These are phyloP conservation scores for Squalus acanthias DNA, from an alignment of 2,797 vertebrate species.

Conservation along the genomic window DNA sequence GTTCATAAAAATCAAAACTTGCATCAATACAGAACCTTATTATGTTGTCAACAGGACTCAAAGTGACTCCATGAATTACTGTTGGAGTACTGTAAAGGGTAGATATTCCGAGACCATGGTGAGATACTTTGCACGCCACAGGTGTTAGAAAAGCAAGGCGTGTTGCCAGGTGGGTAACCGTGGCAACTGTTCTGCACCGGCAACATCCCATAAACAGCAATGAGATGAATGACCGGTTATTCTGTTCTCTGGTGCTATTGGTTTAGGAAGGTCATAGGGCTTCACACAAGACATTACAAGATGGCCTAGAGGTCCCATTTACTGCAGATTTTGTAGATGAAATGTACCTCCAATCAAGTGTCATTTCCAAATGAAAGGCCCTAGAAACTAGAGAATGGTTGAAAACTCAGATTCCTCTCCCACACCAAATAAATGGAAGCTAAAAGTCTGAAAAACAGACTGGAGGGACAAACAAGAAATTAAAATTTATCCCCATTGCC, in stretches of 20 bases:
- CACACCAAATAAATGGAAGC: background rate
- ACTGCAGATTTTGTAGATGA: background rate
- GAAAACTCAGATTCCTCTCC: background rate
- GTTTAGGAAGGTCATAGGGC: background rate
- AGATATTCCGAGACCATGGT: background rate
- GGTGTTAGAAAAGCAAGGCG: background rate
- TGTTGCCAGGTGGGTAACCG: background rate
- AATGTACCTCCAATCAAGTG: background rate
- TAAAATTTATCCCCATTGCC: background rate
- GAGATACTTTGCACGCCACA: background rate
- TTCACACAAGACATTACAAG: background rate
- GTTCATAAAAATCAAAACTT: background rate
- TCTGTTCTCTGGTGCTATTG: background rate
- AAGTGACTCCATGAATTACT: background rate
- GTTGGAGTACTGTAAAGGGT: background rate
- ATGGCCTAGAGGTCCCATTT: background rate
- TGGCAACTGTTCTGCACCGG: background rate
- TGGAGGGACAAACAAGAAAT: background rate
- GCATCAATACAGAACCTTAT: background rate
- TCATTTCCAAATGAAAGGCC: background rate
- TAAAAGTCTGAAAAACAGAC: background rate
- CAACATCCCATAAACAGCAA: background rate
- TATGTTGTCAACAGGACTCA: background rate
- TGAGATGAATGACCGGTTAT: background rate
- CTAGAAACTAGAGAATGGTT: background rate